phyloP scores from a whole-genome alignment of 1,140 invertebrate species.

The Panagrolaimus sp. region DNA sequence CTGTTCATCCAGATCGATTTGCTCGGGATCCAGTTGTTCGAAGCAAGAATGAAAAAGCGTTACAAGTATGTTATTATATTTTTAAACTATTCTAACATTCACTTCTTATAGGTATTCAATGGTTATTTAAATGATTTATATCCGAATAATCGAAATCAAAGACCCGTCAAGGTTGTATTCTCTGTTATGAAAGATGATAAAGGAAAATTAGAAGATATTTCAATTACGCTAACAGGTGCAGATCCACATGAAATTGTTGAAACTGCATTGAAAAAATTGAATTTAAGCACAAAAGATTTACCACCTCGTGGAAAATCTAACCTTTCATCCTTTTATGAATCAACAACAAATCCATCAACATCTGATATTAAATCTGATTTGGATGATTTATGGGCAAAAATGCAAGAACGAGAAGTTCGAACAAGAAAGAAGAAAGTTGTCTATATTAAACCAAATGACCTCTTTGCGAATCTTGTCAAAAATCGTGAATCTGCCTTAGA shows the following conservation, averaged over 20 bases:
- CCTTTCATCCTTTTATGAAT: neutral
- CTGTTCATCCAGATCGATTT: constrained; percentile 89
- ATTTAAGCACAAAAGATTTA: neutral
- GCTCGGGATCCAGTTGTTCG: constrained; percentile 80
- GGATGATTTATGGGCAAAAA: constrained; percentile 33
- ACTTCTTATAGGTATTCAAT: constrained; percentile 71
- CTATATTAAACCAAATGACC: neutral
- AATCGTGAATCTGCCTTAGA: constrained; percentile 37
- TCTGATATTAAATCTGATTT: constrained; percentile 17
- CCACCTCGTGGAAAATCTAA: too few relatives aligned
- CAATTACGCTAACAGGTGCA: constrained; percentile 25
- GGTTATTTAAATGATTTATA: constrained; percentile 60
- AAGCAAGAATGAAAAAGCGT: constrained; percentile 63
- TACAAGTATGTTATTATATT: constrained; percentile 36
- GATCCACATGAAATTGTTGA: constrained; percentile 25
- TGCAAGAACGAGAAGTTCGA: constrained; percentile 32
- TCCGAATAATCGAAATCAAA: constrained; percentile 24
- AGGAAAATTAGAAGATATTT: constrained; percentile 12
- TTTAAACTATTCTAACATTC: constrained; percentile 20
- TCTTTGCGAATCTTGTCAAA: constrained; percentile 24
- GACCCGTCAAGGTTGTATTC: constrained; percentile 37
- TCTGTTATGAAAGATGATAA: constrained; percentile 35
- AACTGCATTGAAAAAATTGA: neutral
- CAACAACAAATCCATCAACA: neutral
- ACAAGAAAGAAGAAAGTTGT: constrained; percentile 16